Percentiles rank a stretch among this genome's conserved stretches.
Evolutionary conservation across 2,797 vertebrate genomes (phyloP).

Genomic region (Xenops minutus): DNA sequence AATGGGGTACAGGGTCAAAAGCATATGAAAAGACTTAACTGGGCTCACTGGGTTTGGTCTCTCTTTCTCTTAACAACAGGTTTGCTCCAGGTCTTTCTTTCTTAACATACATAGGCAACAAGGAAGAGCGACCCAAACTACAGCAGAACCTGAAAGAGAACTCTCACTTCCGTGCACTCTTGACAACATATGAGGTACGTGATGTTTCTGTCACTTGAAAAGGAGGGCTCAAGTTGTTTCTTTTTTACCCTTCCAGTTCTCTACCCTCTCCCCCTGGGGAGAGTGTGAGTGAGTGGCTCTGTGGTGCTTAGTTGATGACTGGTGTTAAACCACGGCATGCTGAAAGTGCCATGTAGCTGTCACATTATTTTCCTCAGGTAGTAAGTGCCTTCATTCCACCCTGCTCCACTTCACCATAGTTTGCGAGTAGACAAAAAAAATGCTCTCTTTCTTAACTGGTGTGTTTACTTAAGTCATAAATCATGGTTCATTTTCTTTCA

Average conservation of each 20-base stretch:
- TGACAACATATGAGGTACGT: constrained; percentile 89
- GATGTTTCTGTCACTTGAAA: neutral
- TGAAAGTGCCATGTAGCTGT: neutral
- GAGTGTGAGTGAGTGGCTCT: neutral
- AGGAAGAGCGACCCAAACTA: constrained; percentile 80
- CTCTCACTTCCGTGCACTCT: constrained; percentile 76
- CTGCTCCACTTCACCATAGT: neutral
- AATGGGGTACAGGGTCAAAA: neutral
- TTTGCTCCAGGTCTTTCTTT: constrained; percentile 84
- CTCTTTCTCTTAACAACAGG: constrained; percentile 65
- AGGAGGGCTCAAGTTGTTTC: neutral
- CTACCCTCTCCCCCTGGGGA: too few relatives aligned
- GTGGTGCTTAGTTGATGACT: neutral
- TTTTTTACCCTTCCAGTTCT: neutral
- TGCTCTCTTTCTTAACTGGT: neutral
- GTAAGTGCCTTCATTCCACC: neutral
- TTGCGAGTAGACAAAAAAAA: neutral
- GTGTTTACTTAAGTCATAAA: neutral
- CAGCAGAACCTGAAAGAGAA: constrained; percentile 71
- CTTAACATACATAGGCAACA: constrained; percentile 83
- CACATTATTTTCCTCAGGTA: neutral
- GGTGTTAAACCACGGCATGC: neutral
- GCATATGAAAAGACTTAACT: neutral
- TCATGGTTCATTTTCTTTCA: neutral
- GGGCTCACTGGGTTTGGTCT: neutral